Conservation (phyloP, 2,888 invertebrate genomes). For the Resseliella maxima region DNA sequence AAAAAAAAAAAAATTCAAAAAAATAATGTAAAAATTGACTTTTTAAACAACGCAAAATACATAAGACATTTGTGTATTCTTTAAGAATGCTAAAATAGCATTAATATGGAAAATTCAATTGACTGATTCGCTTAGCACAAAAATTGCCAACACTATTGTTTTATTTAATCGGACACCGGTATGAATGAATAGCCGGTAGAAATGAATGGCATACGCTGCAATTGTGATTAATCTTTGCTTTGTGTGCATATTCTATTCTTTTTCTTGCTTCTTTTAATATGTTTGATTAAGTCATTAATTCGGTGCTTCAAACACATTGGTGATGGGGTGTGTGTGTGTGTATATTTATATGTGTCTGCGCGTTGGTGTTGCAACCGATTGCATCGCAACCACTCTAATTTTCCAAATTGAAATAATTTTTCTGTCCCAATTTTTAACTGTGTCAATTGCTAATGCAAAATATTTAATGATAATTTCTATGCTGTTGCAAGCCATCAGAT, state of each 20-base stretch:
- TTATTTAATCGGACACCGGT: not conserved
- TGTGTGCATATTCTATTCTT: not conserved
- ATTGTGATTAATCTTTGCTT: not conserved
- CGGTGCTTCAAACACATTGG: too few species aligned
- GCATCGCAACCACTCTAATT: constrained; percentile 20
- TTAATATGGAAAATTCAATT: too few species aligned
- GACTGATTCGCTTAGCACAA: not conserved
- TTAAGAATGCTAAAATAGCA: too few species aligned
- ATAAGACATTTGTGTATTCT: too few species aligned
- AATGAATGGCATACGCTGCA: not conserved
- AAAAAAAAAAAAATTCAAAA: not conserved
- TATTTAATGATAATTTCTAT: not conserved
- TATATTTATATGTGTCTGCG: too few species aligned
- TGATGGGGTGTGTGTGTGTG: not conserved
- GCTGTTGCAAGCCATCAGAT: not conserved
- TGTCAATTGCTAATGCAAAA: constrained; percentile 30
- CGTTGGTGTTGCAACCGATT: not conserved
- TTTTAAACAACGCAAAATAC: too few species aligned
- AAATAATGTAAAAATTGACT: not conserved
- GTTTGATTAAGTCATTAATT: constrained; percentile 15
- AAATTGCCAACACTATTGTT: not conserved
- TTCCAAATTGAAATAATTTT: constrained; percentile 57
- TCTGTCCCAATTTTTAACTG: constrained; percentile 42
- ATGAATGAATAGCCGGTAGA: constrained; percentile 38
- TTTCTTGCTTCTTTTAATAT: not conserved